Conservation (phyloP, 1,140 invertebrate species). For the Drosophila nikananu region DNA sequence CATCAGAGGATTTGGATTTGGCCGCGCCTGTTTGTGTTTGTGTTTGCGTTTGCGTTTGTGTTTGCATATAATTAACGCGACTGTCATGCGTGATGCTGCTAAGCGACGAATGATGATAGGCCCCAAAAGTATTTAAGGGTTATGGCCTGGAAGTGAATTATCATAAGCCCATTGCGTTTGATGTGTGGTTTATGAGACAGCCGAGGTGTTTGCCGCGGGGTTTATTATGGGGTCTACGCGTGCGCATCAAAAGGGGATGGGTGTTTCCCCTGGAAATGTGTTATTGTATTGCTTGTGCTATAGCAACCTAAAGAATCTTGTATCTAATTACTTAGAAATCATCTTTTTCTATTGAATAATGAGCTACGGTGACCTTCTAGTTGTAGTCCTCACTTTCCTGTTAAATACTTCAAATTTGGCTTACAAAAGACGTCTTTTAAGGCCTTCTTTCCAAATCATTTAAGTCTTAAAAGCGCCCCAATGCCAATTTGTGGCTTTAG, state of each 20-base stretch:
- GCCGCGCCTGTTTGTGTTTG: slow-evolving; percentile 7
- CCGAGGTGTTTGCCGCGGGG: slow-evolving; percentile 26
- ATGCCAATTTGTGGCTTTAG: slow-evolving; percentile 48
- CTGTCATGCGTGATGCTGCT: slow-evolving; percentile 37
- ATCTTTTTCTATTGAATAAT: too few relatives aligned
- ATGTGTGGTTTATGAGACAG: slow-evolving; percentile 21
- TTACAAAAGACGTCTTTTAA: slow-evolving; percentile 11
- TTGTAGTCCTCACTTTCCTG: not conserved
- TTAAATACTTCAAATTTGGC: slow-evolving; percentile 13
- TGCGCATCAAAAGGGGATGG: not conserved
- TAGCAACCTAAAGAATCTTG: too few relatives aligned
- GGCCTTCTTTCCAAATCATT: slow-evolving; percentile 50
- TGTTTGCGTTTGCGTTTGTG: slow-evolving; percentile 29
- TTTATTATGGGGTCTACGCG: not conserved
- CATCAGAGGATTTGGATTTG: slow-evolving; percentile 55
- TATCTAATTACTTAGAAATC: too few relatives aligned
- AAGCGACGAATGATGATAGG: slow-evolving; percentile 45
- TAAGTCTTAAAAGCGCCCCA: slow-evolving; percentile 44
- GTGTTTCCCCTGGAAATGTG: not conserved
- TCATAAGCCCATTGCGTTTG: slow-evolving; percentile 39
- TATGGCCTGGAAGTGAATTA: slow-evolving; percentile 36
- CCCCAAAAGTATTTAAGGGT: slow-evolving; percentile 33
- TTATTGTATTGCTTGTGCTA: not conserved
- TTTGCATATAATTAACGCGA: slow-evolving; percentile 62
- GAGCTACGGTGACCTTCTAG: not conserved